phyloP scores from a whole-genome alignment of 2,113 vertebrate species.

The Brachypodius melanocephalos region DNA sequence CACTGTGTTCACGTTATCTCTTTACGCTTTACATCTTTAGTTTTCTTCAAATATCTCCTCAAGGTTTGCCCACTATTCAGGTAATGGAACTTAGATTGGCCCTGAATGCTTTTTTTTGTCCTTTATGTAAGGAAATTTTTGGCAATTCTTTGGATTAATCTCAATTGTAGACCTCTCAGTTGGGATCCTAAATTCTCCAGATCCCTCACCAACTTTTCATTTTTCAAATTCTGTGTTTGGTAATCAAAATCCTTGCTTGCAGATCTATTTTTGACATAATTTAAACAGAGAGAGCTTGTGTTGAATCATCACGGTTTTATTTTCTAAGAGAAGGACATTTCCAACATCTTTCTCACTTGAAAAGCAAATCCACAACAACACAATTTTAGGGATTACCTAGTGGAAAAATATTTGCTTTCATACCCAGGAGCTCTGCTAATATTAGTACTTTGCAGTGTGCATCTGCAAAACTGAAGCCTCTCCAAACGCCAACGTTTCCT shows the following conservation, averaged over 20 bases:
- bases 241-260: conserved; percentile 12
- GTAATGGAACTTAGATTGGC: not conserved
- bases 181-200: not conserved
- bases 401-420: conserved; percentile 17
- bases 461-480: not conserved
- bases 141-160: not conserved
- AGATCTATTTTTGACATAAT: conserved; percentile 11
- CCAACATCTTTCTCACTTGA: not conserved
- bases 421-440: not conserved
- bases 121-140: not conserved
- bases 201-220: not conserved
- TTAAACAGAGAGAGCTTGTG: not conserved
- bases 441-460: not conserved
- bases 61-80: not conserved
- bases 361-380: conserved; percentile 6
- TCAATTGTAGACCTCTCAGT: not conserved
- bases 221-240: not conserved
- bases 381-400: not conserved
- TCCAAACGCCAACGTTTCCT: not conserved
- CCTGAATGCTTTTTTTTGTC: not conserved
- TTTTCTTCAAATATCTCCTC: not conserved
- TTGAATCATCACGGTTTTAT: conserved; percentile 12
- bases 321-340: conserved; percentile 11
- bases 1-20: not conserved
- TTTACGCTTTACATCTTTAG: not conserved